Base-by-base conservation (phyloP, 2,113 vertebrate species). In the Chrysemys picta region DNA sequence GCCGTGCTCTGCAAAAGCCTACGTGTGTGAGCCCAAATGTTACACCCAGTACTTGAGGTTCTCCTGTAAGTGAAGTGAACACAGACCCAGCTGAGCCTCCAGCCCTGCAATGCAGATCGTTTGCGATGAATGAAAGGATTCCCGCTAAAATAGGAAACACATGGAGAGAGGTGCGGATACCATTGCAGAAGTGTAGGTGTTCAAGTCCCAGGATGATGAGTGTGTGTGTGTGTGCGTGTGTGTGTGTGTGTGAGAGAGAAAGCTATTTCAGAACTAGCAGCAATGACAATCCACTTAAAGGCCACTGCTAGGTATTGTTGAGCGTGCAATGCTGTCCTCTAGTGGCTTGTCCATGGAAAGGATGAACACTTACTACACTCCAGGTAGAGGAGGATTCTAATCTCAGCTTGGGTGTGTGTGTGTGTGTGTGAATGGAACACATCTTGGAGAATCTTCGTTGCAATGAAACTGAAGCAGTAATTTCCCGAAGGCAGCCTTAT, bases 261-360 rank as follows among this genome's bases (percentile, higher is more conserved):
- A 54, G 21, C 56, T 57, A 25, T 69, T 69, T 27, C 76, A 79
- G 45, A 1, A 53, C 0, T 1, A 0, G 69, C 1, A 35, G 53
- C 62, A n/a, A 8, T 35, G 7, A 19, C 62, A 69, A 69, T 8
- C 62, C 65, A 6, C 19, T 2, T 52, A 6, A 1, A n/a, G 52
- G 45, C 53, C n/a, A 80, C 1, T 8, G 49, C 79, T n/a, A 45
- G 86, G 85, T 78, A 19, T 1, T 5, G 21, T 54, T 93, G 42
- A 0, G 0, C 3, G 80, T 8, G 91, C 1, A 5, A 52, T 96
- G 95, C 96, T 97, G 96, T 94, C 0, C 97, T 91, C 97, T 97
- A 80, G 84, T 95, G 96, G 97, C 1, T 78, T 11, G 5, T 16
- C n/a, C 49, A 29, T 9, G 27, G 78, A 53, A 29, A 87, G 80